phyloP scores from a whole-genome alignment of 1,140 invertebrate genomes.

The Triops longicaudatus region DNA sequence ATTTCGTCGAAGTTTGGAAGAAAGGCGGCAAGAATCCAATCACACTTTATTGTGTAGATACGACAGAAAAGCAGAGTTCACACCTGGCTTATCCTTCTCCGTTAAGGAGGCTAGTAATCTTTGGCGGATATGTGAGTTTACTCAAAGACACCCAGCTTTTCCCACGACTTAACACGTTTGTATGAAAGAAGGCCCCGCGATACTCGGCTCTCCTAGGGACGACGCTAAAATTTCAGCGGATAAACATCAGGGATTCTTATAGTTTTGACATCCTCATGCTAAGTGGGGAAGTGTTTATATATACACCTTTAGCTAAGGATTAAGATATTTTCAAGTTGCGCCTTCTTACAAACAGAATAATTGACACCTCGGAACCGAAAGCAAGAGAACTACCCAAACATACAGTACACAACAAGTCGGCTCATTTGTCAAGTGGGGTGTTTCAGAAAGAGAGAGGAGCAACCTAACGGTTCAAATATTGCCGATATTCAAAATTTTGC shows the following conservation, averaged over 20 bases:
- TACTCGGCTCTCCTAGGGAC: not conserved
- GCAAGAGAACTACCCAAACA: not conserved
- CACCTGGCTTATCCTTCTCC: not conserved
- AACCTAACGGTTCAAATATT: not conserved
- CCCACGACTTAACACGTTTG: not conserved
- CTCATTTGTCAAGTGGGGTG: not conserved
- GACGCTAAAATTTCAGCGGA: not conserved
- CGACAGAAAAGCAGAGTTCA: not conserved
- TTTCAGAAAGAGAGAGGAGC: too few species aligned
- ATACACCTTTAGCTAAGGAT: not conserved
- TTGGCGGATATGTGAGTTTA: not conserved
- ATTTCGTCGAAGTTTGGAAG: not conserved
- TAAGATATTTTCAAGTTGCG: not conserved
- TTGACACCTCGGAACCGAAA: not conserved
- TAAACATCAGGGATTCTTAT: not conserved
- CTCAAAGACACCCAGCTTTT: not conserved
- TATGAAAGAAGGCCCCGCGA: not conserved
- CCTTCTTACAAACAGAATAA: not conserved
- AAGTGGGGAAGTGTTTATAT: not conserved
- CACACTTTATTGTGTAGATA: not conserved
- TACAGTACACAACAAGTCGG: not conserved
- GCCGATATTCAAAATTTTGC: not conserved
- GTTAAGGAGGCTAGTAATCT: not conserved
- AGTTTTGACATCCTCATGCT: not conserved
- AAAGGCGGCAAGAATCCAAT: not conserved